A percentile compares a stretch with the other conserved stretches of the same genome.
These are phyloP conservation scores for Aleadryas rufinucha DNA, from an alignment of 2,113 vertebrate species.

Conservation along the genomic window DNA sequence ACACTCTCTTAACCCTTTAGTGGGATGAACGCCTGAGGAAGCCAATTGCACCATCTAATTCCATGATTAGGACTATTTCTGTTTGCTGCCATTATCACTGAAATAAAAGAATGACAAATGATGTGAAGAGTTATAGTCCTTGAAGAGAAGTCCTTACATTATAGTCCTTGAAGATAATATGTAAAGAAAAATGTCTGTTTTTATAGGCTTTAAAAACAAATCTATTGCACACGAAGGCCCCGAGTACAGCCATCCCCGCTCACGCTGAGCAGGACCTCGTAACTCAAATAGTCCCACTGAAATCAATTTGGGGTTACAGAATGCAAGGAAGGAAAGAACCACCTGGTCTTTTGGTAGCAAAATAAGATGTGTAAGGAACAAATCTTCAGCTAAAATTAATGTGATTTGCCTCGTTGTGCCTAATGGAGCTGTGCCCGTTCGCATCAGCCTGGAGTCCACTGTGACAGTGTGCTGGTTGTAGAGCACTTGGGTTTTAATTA, in stretches of 20 bases:
- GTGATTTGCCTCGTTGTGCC: neutral
- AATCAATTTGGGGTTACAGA: slow-evolving; percentile 37
- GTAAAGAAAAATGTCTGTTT: neutral
- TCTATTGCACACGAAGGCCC: neutral
- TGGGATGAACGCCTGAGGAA: neutral
- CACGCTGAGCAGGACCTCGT: neutral
- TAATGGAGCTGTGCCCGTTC: neutral
- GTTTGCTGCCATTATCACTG: neutral
- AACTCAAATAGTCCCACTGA: slow-evolving; percentile 27
- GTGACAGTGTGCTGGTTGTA: neutral
- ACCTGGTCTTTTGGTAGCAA: neutral
- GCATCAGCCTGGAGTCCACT: neutral
- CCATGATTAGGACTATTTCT: neutral
- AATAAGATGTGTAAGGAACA: neutral
- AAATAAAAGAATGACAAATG: neutral
- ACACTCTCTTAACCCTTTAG: neutral
- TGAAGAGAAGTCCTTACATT: too few species aligned
- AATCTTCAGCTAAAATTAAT: neutral
- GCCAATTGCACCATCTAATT: neutral
- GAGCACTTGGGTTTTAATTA: slow-evolving; percentile 38
- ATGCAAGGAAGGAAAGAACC: neutral
- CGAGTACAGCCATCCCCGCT: neutral
- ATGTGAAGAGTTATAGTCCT: neutral
- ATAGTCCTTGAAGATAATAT: neutral
- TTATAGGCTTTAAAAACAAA: neutral